These are phyloP conservation scores for Pedicia rivosa DNA, from an alignment of 2,888 invertebrate genomes.

Conservation along the genomic window DNA sequence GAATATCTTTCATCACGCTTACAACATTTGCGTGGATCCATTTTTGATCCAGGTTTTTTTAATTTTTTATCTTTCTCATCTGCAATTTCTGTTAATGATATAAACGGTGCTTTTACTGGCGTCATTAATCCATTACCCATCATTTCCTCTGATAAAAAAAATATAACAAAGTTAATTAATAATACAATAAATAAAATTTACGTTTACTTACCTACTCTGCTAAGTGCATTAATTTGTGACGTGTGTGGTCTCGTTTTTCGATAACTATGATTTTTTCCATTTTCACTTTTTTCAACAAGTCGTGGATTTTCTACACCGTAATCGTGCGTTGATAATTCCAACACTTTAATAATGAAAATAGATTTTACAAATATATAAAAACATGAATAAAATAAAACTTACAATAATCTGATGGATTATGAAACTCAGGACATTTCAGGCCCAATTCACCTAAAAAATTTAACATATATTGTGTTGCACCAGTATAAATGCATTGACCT, in stretches of 20 bases:
- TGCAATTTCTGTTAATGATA: conserved; percentile 14
- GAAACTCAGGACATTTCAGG: conserved; percentile 68
- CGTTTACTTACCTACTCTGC: conserved; percentile 26
- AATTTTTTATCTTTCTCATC: conserved; percentile 13
- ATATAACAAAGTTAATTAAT: not conserved
- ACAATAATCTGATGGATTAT: conserved; percentile 87
- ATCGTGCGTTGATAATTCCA: conserved; percentile 69
- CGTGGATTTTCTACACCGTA: conserved; percentile 42
- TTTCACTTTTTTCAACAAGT: conserved; percentile 42
- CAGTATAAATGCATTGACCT: conserved; percentile 67
- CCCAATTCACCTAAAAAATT: conserved; percentile 56
- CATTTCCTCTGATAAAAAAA: conserved; percentile 31
- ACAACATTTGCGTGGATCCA: conserved; percentile 22
- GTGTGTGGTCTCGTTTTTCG: conserved; percentile 28
- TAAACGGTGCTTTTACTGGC: conserved; percentile 33
- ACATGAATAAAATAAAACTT: conserved; percentile 26
- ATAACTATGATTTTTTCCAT: conserved; percentile 43
- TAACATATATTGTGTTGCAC: conserved; percentile 56
- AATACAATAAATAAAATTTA: not conserved
- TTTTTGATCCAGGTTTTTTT: conserved; percentile 15
- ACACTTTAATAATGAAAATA: conserved; percentile 34
- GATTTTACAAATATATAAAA: conserved; percentile 8
- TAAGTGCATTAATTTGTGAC: conserved; percentile 25
- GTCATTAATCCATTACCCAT: conserved; percentile 35
- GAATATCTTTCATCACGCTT: conserved; percentile 33